These are phyloP conservation scores for Chloroceryle inda DNA, from an alignment of 2,797 vertebrate species.

Conservation along the genomic window DNA sequence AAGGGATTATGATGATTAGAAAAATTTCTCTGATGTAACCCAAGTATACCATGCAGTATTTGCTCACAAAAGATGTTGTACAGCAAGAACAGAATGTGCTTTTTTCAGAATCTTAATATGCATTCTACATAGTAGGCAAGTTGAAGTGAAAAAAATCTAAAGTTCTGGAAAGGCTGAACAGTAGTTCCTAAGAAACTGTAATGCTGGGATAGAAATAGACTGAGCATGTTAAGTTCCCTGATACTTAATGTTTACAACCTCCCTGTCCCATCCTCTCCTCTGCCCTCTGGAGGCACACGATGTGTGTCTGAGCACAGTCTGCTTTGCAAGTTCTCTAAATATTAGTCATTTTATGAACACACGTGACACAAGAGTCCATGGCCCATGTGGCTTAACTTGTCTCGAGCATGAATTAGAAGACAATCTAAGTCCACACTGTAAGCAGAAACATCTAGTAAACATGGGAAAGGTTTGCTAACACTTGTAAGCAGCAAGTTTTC, in stretches of 20 bases:
- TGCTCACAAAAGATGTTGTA: neutral
- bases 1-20: neutral
- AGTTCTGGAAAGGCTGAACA: neutral
- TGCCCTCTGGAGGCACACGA: neutral
- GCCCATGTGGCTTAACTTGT: neutral
- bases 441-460: neutral
- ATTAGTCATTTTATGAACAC: neutral
- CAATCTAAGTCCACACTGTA: neutral
- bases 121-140: neutral
- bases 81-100: neutral
- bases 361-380: neutral
- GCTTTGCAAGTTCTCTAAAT: neutral
- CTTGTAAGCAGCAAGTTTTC: neutral
- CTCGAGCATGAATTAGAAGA: neutral
- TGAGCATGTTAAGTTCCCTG: neutral
- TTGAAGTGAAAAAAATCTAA: neutral
- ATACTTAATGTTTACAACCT: neutral
- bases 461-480: neutral
- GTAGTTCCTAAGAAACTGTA: neutral
- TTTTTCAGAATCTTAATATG: neutral
- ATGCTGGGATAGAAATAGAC: neutral
- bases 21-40: neutral
- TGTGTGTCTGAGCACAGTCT: neutral
- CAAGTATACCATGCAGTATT: fast-evolving
- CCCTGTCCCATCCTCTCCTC: neutral